Percentiles rank a stretch among this genome's conserved stretches.
Conservation (phyloP, 2,113 vertebrate genomes). For the Scomber colias region DNA sequence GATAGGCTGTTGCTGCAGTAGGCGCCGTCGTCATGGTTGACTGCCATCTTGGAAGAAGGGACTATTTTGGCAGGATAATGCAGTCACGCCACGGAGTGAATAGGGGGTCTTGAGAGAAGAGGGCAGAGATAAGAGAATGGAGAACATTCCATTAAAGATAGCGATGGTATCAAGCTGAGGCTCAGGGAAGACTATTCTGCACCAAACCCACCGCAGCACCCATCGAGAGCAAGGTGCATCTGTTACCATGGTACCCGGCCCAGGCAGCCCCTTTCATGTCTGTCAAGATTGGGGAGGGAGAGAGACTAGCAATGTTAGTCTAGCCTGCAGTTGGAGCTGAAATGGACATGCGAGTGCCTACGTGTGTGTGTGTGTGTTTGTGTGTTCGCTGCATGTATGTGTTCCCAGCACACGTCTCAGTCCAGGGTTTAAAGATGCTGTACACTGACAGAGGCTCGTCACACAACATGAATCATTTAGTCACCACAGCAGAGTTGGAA, state of each 20-base stretch:
- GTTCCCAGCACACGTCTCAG: constrained; percentile 50
- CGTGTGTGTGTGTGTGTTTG: constrained; percentile 7
- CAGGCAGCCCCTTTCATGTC: constrained; percentile 82
- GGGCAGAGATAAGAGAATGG: constrained; percentile 72
- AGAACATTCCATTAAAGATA: constrained; percentile 79
- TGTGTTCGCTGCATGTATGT: constrained; percentile 38
- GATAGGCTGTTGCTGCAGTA: constrained; percentile 58
- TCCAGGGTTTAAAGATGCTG: constrained; percentile 55
- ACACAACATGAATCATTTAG: constrained; percentile 87
- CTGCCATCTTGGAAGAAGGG: constrained; percentile 64
- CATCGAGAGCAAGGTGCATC: constrained; percentile 80
- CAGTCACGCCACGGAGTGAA: constrained; percentile 66
- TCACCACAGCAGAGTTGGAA: constrained; percentile 79
- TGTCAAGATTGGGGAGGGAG: constrained; percentile 75
- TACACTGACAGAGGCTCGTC: constrained; percentile 78
- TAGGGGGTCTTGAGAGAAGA: constrained; percentile 66
- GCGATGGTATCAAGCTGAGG: constrained; percentile 68
- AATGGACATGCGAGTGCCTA: constrained; percentile 25
- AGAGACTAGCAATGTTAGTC: constrained; percentile 62
- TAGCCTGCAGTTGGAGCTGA: constrained; percentile 66
- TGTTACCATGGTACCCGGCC: constrained; percentile 85
- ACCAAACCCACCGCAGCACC: constrained; percentile 63
- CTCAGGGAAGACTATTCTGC: constrained; percentile 70
- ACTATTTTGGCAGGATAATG: constrained; percentile 76
- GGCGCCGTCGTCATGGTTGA: constrained; percentile 62